Evolutionary conservation across 2,888 invertebrate species (phyloP).

Genomic region (Lithophane ornitopus): DNA sequence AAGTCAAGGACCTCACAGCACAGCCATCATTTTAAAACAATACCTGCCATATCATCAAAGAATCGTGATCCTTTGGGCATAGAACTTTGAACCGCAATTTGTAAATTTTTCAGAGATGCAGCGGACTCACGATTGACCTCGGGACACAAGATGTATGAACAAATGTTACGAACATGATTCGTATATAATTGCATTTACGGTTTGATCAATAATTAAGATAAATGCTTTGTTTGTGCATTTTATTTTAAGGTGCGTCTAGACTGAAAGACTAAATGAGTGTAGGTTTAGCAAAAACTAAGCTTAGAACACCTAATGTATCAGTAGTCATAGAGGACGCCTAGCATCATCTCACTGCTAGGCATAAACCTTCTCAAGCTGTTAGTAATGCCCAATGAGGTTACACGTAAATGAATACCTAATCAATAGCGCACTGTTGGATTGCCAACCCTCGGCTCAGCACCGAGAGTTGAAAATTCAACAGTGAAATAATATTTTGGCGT

Average conservation of each 20-base stretch:
- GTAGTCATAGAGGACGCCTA: no score
- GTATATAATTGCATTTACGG: constrained; percentile 62
- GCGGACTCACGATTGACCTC: constrained; percentile 68
- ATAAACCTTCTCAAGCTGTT: no score
- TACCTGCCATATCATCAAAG: constrained; percentile 37
- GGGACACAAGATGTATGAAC: constrained; percentile 47
- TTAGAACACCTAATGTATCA: no score
- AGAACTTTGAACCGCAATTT: constrained; percentile 73
- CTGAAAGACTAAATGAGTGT: background rate
- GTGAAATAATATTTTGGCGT: no score
- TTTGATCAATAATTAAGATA: constrained; percentile 67
- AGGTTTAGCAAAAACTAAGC: no score
- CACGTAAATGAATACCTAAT: no score
- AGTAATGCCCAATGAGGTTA: no score
- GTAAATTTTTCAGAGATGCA: constrained; percentile 62
- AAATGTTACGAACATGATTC: constrained; percentile 53
- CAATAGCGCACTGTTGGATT: no score
- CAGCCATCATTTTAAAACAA: constrained; percentile 25
- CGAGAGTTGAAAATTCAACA: no score
- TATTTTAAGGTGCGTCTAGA: constrained; percentile 39
- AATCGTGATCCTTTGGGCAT: constrained; percentile 74
- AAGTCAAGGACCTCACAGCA: background rate
- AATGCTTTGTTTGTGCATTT: constrained; percentile 63
- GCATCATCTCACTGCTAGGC: no score
- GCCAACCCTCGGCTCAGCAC: no score